Evolutionary conservation across 2,797 vertebrate genomes (phyloP), one percentile per base, ranked within the genome.

Genomic region (Lepilemur septentrionalis): DNA sequence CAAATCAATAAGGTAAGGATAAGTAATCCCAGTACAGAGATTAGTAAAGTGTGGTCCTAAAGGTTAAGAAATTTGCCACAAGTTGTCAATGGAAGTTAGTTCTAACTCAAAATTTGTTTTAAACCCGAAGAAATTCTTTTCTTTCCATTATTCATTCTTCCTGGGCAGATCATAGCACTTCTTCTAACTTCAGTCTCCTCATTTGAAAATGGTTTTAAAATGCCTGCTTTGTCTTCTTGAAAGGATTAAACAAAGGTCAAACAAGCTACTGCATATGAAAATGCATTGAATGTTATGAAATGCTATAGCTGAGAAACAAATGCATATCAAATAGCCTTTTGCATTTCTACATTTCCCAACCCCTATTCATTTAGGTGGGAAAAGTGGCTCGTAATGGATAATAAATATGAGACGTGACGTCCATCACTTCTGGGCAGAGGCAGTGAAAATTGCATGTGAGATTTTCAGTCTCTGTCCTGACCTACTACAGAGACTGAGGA

Each of bases 121-220:
- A 91, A 80, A 81, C 10, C 10, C 35, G 8, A 89, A 89, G 4
- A 38, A 38, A 38, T 59, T 23, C 28, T 92, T 1, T 46, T 86
- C 65, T 90, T 92, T 30, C 43, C 17, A 14, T 82, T 85, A 30
- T 80, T 76, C 61, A 72, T 78, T 63, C 32, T 48, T 61, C 65
- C 87, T 17, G 4, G n/a, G 10, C 17, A 72, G 17, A 84, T 80
- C 5, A 20, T 11, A 20, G 18, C 2, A n/a, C 23, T 3, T 70
- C 17, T 93, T 87, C 82, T 67, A 93, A 87, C 35, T 57, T 96
- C 76, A 84, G 18, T 10, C 41, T 85, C n/a, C 28, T 50, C 83
- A 46, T 48, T 80, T 89, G n/a, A 86, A 94, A 76, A 63, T 28
- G 83, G 38, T 79, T 76, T 43, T 85, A 97, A 95, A 84, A 75